Base-by-base conservation (phyloP, 2,113 vertebrate species). In the Atherinomorus stipes region DNA sequence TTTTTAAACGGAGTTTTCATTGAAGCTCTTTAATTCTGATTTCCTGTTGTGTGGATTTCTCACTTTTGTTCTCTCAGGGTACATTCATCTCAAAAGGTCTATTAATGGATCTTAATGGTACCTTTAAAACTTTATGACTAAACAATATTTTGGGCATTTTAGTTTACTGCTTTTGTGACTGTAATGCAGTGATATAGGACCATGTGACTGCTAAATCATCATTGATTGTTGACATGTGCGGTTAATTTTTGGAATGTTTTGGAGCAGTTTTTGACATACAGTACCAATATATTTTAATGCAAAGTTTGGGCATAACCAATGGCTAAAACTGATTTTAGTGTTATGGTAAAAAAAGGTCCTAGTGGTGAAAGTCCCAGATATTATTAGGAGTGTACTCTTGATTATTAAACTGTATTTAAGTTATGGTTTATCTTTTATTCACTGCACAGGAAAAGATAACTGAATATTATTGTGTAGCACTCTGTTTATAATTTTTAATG, bases 11-110 rank as follows among this genome's bases (percentile, higher is more conserved):
- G 15, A 74, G 13, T 83, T 79, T 64, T 63, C 15, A 18, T 15
- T 60, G 53, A 34, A 34, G 28, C 13, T 67, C 47, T 79, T 68
- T 18, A 37, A 59, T 69, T 52, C 8, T 63, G 11, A 8, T 16
- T 85, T 75, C 63, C 59, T 65, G 5, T 64, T 56, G 37, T 22
- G 38, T 72, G n/a, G 77, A 51, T 76, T 11, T 56, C 47, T 78
- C 38, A 76, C 44, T 80, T 85, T 77, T 52, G 68, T 84, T 88
- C 61, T 84, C 90, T 90, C 90, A 90, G 89, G 88, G 69, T 78
- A 83, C 40, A 31, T 25, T 56, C 47, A 76, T 77, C 64, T 72
- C 57, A 50, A 49, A 62, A 42, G 37, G 26, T 77, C 50, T 56
- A 21, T 25, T 56, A 16, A 10, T 42, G 28, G 44, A 76, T 18